Base-by-base conservation (phyloP, 2,888 invertebrate genomes). In the Hyles lineata region DNA sequence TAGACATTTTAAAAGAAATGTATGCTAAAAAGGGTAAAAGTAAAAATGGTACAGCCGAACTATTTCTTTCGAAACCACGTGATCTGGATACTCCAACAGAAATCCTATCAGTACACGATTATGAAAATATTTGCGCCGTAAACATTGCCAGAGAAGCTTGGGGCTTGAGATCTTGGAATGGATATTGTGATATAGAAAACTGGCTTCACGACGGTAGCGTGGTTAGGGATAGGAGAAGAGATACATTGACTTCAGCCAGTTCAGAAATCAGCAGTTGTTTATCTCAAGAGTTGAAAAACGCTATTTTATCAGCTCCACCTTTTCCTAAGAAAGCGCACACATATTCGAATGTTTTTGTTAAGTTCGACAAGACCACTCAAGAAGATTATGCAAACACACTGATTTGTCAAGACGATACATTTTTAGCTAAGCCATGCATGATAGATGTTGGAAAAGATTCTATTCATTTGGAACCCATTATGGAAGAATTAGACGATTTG, bases 81-180 rank as follows among this genome's bases (percentile, higher is more conserved):
- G 95, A 95, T 81, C 82, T 92, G 69, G 95, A 95, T 75, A 95
- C 95, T 52, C 95, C 95, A n/a, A 94, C 96, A 60, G 96, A 96
- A 83, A 91, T 95, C 25, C 88, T 96, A 71, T 96, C 96, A 7
- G 95, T 96, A 70, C 96, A 96, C 80, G 96, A 96, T 82, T 96
- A 96, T 81, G 96, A 96, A 85, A 96, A 96, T 82, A 95, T 96
- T 77, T 96, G 96, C 83, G 96, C 96, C 2, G 94, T 96, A 7
- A 96, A 96, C 79, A 95, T 96, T 72, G 96, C 96, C 3, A 89
- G 96, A 76, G 96, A 96, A 83, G 95, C 96, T 21, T 96, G 96
- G 96, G 96, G 96, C 0, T 88, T 96, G 70, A 91, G 96, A 61
- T 96, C 96, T 55, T 96, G 96, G 96, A 95, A 95, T 81, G 96